Percentiles rank a stretch among this genome's conserved stretches.
phyloP scores from a whole-genome alignment of 2,113 vertebrate species.

The Struthidea cinerea region DNA sequence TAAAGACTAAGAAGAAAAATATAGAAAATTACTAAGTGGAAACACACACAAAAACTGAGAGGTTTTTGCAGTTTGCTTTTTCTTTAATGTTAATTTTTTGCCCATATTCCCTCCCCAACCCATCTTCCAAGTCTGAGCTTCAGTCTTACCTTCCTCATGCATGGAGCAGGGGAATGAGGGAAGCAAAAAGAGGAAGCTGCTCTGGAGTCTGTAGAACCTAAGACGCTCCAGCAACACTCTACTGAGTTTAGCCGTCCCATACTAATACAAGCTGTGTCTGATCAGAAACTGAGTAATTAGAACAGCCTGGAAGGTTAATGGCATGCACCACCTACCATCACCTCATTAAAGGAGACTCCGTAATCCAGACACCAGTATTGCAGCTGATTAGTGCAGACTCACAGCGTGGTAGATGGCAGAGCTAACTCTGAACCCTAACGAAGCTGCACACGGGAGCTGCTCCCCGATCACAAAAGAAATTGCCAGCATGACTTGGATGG shows the following conservation, averaged over 20 bases:
- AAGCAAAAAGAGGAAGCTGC: neutral
- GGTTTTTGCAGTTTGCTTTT: neutral
- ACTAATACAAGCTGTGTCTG: neutral
- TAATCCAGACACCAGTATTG: neutral
- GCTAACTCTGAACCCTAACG: neutral
- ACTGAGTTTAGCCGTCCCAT: neutral
- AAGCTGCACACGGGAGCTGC: neutral
- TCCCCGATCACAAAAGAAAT: neutral
- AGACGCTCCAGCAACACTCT: neutral
- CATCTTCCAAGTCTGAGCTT: neutral
- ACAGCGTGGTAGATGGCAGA: neutral
- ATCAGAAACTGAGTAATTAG: constrained; percentile 43
- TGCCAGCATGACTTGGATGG: neutral
- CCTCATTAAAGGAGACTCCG: neutral
- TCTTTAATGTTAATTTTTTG: neutral
- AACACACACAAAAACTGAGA: neutral
- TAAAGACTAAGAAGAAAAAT: neutral
- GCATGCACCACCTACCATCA: neutral
- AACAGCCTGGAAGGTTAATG: constrained; percentile 34
- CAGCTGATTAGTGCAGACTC: neutral
- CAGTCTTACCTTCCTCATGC: neutral
- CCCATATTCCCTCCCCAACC: neutral
- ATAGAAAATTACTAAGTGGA: neutral
- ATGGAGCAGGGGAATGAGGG: neutral
- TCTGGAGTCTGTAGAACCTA: neutral